Conservation (phyloP, 2,888 invertebrate genomes). For the Cordylochernes scorpioides region DNA sequence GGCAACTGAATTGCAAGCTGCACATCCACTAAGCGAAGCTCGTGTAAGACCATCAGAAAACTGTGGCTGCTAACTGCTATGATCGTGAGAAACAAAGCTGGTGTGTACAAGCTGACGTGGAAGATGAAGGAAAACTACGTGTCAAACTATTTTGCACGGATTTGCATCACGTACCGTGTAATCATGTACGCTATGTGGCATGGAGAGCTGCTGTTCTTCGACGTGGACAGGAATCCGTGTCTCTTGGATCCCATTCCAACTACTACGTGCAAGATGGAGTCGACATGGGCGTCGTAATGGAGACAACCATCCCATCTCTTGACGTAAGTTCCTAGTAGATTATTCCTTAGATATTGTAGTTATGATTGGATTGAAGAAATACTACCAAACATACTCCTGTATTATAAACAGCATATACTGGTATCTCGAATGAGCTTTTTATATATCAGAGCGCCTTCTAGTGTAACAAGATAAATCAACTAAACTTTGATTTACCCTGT, state of each 20-base stretch:
- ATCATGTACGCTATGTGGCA: conserved; percentile 32
- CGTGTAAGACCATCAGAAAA: conserved; percentile 9
- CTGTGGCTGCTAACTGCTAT: conserved; percentile 31
- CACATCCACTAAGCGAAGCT: background rate
- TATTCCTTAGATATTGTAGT: too few relatives aligned
- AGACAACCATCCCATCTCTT: conserved; percentile 44
- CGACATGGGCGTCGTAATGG: conserved; percentile 46
- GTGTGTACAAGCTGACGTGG: conserved; percentile 46
- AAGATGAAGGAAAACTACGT: conserved; percentile 43
- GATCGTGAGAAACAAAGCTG: conserved; percentile 49
- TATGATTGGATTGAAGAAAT: too few relatives aligned
- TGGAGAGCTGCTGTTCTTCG: conserved; percentile 14
- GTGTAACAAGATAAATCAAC: too few relatives aligned
- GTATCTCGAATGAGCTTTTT: too few relatives aligned
- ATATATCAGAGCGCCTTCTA: too few relatives aligned
- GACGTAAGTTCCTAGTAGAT: too few relatives aligned
- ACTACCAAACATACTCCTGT: too few relatives aligned
- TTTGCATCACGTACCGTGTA: conserved; percentile 46
- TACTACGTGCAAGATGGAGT: conserved; percentile 50
- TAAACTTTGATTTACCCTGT: too few relatives aligned
- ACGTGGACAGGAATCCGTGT: conserved; percentile 35
- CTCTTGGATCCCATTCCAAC: conserved; percentile 44
- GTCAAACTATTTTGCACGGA: conserved; percentile 36
- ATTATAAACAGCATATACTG: too few relatives aligned
- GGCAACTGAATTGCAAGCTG: background rate